Evolutionary conservation across 2,113 vertebrate species (phyloP), one percentile per base, ranked within the genome.

Genomic region (Nannospalax galili): DNA sequence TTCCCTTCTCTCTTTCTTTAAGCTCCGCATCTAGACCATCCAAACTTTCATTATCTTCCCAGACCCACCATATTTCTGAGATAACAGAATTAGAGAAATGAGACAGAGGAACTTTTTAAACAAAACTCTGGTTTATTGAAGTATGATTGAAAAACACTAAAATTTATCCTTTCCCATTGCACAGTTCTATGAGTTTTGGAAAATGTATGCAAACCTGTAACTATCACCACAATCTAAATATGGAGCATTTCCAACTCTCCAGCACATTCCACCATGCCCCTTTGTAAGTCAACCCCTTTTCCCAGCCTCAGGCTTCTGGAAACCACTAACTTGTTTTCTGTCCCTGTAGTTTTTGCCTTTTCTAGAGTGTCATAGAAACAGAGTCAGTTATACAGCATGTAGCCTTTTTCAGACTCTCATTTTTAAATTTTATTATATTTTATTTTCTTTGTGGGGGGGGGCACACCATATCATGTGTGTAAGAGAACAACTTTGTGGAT

Each of bases 281-380:
- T 74, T 86, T 92, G n/a, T 84, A 45, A 56, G 20, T 37, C 85
- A 93, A 78, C 3, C 42, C 37, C 32, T 69, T 48, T 17, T 24
- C 30, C 17, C 40, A 5, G 20, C 42, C 24, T 67, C 35, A 78
- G 75, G 69, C 35, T 78, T 92, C 89, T 91, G 84, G 65, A 17
- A 92, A 75, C 56, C 56, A 64, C 7, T 42, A 73, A 74, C 24
- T 37, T 94, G 37, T 94, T 88, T 94, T 85, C 72, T 80, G 32
- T 94, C 24, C 74, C 32, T 32, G 16, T 87, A 87, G 56, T 80
- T 96, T 70, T 92, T 77, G 60, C 70, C n/a, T 92, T 95, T 95
- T 85, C 75, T 75, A 95, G 52, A 96, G 90, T 81, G 74, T 73
- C 92, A 69, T 35, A 75, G 77, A 93, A 93, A 81, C 40, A 72